Conservation (phyloP, 2,888 invertebrate genomes). For the Entomobrya proxima region DNA sequence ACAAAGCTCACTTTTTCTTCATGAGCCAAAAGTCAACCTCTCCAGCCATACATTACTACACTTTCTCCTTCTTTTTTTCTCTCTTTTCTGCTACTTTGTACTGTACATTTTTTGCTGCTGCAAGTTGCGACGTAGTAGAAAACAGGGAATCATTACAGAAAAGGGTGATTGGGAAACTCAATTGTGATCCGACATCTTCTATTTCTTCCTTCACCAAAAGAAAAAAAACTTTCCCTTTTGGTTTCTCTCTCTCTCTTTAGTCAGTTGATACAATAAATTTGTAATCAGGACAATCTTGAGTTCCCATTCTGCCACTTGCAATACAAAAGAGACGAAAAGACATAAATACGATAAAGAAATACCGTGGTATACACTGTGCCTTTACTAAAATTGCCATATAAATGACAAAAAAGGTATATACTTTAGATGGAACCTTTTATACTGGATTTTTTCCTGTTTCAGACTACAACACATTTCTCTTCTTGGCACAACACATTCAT, state of each 20-base stretch:
- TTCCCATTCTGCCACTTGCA: constrained; percentile 48
- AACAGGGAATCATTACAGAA: constrained; percentile 11
- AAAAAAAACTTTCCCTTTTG: constrained; percentile 26
- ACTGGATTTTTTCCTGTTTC: constrained; percentile 18
- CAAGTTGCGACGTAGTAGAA: neutral
- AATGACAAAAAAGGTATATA: too few species aligned
- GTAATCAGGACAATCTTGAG: constrained; percentile 73
- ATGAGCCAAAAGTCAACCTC: constrained; percentile 52
- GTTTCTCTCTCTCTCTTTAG: constrained; percentile 47
- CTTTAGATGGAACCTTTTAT: too few species aligned
- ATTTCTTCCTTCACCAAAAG: constrained; percentile 62
- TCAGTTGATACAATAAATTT: constrained; percentile 75
- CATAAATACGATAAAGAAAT: constrained; percentile 54
- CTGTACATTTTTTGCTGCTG: too few species aligned
- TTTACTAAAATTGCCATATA: constrained; percentile 39
- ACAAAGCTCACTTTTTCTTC: constrained; percentile 70
- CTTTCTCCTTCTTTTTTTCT: neutral
- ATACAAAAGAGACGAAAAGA: constrained; percentile 53
- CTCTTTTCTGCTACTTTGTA: too few species aligned
- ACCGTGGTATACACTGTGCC: constrained; percentile 23
- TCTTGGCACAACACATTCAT: constrained; percentile 63
- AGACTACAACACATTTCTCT: constrained; percentile 30
- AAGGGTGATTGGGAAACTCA: constrained; percentile 73
- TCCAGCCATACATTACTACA: constrained; percentile 72
- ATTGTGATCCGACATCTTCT: constrained; percentile 74